phyloP scores from a whole-genome alignment of 2,797 vertebrate species.

The Sphenopsis melanotis region DNA sequence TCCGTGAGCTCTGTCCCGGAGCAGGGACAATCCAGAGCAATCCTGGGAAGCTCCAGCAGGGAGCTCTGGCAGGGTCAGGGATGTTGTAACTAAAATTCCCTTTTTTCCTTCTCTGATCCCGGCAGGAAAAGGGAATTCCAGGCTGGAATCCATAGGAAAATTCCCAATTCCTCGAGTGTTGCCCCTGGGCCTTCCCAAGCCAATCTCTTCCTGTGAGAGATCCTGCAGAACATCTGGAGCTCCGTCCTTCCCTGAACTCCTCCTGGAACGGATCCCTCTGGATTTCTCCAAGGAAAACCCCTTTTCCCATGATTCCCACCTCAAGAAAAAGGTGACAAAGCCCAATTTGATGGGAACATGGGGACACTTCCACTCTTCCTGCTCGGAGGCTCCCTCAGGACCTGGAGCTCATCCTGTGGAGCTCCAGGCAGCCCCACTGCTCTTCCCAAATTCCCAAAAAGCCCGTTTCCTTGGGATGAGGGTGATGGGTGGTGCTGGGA shows the following conservation, averaged over 20 bases:
- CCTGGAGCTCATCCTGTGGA: background rate
- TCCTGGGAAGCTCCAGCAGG: background rate
- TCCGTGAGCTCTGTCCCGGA: rapidly evolving
- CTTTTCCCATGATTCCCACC: rapidly evolving
- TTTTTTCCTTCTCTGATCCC: background rate
- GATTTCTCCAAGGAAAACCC: background rate
- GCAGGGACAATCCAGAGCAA: background rate
- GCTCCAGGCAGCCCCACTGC: background rate
- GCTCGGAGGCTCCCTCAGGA: background rate
- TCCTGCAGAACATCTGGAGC: background rate
- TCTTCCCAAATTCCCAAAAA: background rate
- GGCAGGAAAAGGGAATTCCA: background rate
- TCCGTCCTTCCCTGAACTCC: background rate
- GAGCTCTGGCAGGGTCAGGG: background rate
- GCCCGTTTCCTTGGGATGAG: background rate
- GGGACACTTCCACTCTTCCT: background rate
- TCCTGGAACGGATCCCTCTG: rapidly evolving
- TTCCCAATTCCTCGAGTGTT: rapidly evolving
- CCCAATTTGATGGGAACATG: background rate
- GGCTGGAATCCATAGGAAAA: background rate
- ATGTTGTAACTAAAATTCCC: rapidly evolving
- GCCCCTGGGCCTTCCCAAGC: background rate
- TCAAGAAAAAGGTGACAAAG: background rate
- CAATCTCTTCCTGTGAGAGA: background rate
- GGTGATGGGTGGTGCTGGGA: background rate